Base-by-base conservation (phyloP, 2,888 invertebrate species). In the Xestia ashworthii region DNA sequence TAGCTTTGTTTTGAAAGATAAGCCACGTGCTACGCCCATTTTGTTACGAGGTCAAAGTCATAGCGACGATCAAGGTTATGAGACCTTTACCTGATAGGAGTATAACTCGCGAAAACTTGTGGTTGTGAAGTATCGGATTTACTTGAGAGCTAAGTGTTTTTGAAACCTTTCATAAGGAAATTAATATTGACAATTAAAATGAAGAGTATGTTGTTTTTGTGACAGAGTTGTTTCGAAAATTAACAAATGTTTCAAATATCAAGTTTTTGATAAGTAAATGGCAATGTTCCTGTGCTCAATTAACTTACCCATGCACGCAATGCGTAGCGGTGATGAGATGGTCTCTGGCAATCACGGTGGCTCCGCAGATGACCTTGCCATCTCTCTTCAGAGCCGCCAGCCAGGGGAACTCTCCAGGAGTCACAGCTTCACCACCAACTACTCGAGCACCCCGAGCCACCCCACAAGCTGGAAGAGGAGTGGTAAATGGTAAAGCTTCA, bases 301-400 rank as follows among this genome's bases (percentile, higher is more conserved):
- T 50, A 25, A 94, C 97, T 96, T 94, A 98, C 98, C 98, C 98
- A 85, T 98, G 97, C 46, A 98, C 96, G 89, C 98, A 98, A 91
- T 98, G 98, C 3, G 98, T 98, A 0, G 98, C 98, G 0, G 98
- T 98, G 86, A 98, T 97, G 70, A 98, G 97, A 90, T 98, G 98
- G 88, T 97, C 97, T 64, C 97, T 95, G 16, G 98, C 98, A 85
- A 98, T 97, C 73, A 98, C 97, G 6, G 98, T 98, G 69, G 98
- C 98, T 14, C 98, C 98, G 89, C 98, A 98, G 91, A 98, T 97
- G 89, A 98, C 98, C 85, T 96, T 96, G 16, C 98, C 98, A 81
- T 97, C 97, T 83, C 97, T 97, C 87, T 97, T 97, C 81, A 98
- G 95, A 19, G 98, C 98, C 0, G 97, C 98, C 81, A 98, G 95